A percentile compares a stretch with the other conserved stretches of the same genome.
These are phyloP conservation scores for Drosophila paranaensis DNA, from an alignment of 2,888 invertebrate species.

Conservation along the genomic window DNA sequence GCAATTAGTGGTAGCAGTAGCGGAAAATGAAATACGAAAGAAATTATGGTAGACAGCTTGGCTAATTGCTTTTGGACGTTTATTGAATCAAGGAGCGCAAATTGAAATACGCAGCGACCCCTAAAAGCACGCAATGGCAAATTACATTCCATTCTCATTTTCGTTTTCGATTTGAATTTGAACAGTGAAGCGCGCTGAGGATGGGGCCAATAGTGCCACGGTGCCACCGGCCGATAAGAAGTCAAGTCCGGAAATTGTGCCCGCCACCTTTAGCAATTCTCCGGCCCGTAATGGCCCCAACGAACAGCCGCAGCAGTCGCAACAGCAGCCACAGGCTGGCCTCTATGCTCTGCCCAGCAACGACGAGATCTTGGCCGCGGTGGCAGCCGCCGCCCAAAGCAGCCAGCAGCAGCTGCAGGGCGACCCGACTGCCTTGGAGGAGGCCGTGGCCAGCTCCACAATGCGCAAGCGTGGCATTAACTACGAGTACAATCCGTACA, in stretches of 20 bases:
- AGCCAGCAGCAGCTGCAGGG: conserved; percentile 71
- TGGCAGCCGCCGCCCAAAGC: conserved; percentile 78
- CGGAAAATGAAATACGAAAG: conserved; percentile 38
- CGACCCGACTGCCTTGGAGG: conserved; percentile 57
- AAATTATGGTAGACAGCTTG: conserved; percentile 65
- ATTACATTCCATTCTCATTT: conserved; percentile 47
- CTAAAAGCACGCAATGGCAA: conserved; percentile 51
- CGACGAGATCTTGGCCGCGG: conserved; percentile 80
- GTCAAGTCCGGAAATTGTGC: conserved; percentile 82
- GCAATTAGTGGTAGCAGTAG: conserved; percentile 64
- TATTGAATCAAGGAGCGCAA: conserved; percentile 67
- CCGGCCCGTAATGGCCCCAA: conserved; percentile 45
- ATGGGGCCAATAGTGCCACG: conserved; percentile 33
- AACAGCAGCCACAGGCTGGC: conserved; percentile 36
- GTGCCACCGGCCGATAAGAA: conserved; percentile 75
- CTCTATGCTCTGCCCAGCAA: conserved; percentile 71
- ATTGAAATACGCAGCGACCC: conserved; percentile 57
- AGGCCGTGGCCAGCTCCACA: conserved; percentile 68
- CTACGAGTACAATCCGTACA: conserved; percentile 73
- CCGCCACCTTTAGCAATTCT: conserved; percentile 78
- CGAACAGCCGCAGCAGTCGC: conserved; percentile 16
- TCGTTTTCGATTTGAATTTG: conserved; percentile 36
- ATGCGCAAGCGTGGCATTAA: conserved; percentile 83
- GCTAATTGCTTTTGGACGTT: conserved; percentile 71
- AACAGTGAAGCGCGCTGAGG: conserved; percentile 61